phyloP scores from a whole-genome alignment of 2,113 vertebrate genomes.

The Alectura lathami region DNA sequence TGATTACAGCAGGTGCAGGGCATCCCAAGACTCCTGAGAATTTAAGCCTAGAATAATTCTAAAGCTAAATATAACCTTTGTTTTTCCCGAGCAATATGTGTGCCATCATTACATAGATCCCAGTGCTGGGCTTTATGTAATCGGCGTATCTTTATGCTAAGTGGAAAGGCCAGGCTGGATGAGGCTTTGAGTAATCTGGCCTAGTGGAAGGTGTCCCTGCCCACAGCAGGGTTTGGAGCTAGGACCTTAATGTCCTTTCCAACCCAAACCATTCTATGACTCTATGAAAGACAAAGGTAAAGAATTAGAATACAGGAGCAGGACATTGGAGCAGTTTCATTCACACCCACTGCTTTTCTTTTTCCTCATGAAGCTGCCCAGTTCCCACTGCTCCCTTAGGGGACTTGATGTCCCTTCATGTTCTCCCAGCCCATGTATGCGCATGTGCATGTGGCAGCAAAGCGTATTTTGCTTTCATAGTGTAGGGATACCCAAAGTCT shows the following conservation, averaged over 20 bases:
- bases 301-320: too few species aligned
- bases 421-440: accelerated
- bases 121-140: background rate
- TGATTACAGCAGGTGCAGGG: background rate
- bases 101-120: background rate
- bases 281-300: background rate
- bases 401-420: background rate
- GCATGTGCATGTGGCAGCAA: accelerated
- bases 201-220: background rate
- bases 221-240: background rate
- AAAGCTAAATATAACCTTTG: background rate
- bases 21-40: background rate
- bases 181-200: background rate
- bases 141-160: background rate
- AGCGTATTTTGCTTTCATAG: accelerated
- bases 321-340: background rate
- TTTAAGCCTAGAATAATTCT: background rate
- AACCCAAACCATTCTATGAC: background rate
- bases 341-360: background rate
- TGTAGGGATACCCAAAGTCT: background rate
- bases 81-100: background rate
- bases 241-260: background rate
- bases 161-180: background rate
- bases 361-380: background rate
- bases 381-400: background rate